Evolutionary conservation across 1,140 invertebrate genomes (phyloP).

Genomic region (Bombyx mandarina): DNA sequence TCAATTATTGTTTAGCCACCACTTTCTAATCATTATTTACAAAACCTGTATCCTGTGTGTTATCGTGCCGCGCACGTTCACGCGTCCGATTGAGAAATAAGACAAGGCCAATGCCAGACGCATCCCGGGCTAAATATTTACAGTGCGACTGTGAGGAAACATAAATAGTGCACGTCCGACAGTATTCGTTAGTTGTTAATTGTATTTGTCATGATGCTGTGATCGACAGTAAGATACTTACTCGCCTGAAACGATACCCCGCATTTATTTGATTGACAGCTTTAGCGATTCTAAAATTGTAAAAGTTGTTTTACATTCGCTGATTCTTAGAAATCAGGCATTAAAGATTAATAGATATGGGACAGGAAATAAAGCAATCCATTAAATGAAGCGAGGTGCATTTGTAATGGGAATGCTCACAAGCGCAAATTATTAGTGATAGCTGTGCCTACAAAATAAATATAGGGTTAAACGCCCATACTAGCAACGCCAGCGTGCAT

Average conservation of each 20-base stretch:
- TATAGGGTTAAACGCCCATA: conserved; percentile 35
- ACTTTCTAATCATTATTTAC: conserved; percentile 56
- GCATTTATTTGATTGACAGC: too few species aligned
- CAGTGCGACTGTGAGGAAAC: conserved; percentile 56
- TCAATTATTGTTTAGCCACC: conserved; percentile 31
- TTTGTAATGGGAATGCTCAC: conserved; percentile 6
- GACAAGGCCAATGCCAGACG: conserved; percentile 52
- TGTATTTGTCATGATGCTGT: conserved; percentile 56
- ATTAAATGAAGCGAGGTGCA: too few species aligned
- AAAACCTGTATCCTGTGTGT: conserved; percentile 44
- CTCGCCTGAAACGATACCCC: too few species aligned
- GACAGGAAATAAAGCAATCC: too few species aligned
- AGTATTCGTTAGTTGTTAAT: conserved; percentile 59
- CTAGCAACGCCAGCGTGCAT: conserved; percentile 23
- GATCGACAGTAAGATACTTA: conserved; percentile 16
- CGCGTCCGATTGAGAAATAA: conserved; percentile 53
- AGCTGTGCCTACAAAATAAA: conserved; percentile 25
- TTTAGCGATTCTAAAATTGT: too few species aligned
- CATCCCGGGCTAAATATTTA: conserved; percentile 63
- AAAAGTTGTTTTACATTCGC: too few species aligned
- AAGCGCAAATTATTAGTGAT: conserved; percentile 29
- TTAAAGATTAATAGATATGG: too few species aligned
- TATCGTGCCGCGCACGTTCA: conserved; percentile 38
- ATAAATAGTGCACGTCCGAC: conserved; percentile 60
- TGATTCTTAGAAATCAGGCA: too few species aligned